A percentile compares a stretch with the other conserved stretches of the same genome.
Evolutionary conservation across 2,113 vertebrate genomes (phyloP).

Genomic region (Eudorcas thomsonii): DNA sequence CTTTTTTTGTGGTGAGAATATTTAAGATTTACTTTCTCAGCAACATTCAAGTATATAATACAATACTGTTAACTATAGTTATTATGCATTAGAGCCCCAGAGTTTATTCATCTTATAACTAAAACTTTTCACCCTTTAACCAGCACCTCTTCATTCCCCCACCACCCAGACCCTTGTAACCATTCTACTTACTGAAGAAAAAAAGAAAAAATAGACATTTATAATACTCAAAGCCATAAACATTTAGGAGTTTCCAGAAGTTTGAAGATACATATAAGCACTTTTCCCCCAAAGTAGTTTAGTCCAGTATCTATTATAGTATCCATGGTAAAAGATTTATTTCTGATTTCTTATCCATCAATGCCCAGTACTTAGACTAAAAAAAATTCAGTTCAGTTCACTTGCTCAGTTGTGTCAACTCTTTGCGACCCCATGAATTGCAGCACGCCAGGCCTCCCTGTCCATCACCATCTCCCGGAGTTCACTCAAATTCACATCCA

Average conservation of each 20-base stretch:
- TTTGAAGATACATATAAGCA: background rate
- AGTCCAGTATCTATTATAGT: background rate
- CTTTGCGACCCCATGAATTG: too few relatives aligned
- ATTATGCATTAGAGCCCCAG: background rate
- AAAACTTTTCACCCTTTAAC: background rate
- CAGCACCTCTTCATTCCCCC: background rate
- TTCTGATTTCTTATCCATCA: background rate
- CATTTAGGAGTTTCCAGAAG: background rate
- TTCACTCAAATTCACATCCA: too few relatives aligned
- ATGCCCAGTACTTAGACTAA: background rate
- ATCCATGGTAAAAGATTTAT: background rate
- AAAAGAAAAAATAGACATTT: background rate
- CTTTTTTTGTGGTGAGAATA: background rate
- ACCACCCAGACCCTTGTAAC: background rate
- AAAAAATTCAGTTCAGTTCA: background rate
- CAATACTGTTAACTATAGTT: background rate
- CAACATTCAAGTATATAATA: background rate
- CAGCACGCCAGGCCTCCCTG: too few relatives aligned
- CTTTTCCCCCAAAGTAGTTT: background rate
- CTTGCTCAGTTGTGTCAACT: rapidly evolving
- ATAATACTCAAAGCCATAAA: background rate
- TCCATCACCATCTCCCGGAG: too few relatives aligned
- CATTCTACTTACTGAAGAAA: background rate
- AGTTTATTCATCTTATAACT: background rate
- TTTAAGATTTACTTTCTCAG: background rate